Base-by-base conservation (phyloP, 2,797 vertebrate genomes). In the Bradypus variegatus region DNA sequence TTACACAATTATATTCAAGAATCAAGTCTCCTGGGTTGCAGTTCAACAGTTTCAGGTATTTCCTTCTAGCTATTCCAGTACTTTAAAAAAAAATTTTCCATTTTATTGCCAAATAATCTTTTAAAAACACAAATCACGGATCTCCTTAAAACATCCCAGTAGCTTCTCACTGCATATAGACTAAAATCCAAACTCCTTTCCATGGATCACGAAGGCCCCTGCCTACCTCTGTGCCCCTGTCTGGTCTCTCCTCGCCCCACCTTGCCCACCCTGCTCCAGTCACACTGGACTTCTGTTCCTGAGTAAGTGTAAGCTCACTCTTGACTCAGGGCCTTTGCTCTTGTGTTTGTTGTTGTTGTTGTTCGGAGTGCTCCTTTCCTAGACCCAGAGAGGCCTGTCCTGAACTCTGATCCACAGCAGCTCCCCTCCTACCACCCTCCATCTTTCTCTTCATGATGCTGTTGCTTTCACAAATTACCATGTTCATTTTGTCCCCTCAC, bases 51-150 rank as follows among this genome's bases (percentile, higher is more conserved):
- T 45, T 45, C 41, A 45, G 41, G 41, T 45, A 45, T 45, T 45
- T 45, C 41, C 41, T 45, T 45, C 41, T 45, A 45, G 41, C 41
- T 45, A 45, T 4, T 45, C 41, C 41, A 45, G 41, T 45, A 45
- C 41, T 45, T 45, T 45, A 45, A 45, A 45, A 45, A 45, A 45
- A 45, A 45, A 45, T 6, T 6, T 45, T 45, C 41, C 6, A 45
- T 45, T 45, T 45, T 45, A 45, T 45, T 45, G 41, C 41, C 14
- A 19, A 67, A 31, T 41, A 58, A 87, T 88, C 62, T 64, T 90
- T 82, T 83, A 45, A 92, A 91, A 90, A 88, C 76, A 23, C 62
- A 85, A 70, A 89, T 83, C 41, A 73, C 8, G 45, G 23, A 7
- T 70, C 48, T 87, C 62, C 36, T 89, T 60, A 73, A 77, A 88